Conservation (phyloP, 2,888 invertebrate species). For the Laspeyria flexula region DNA sequence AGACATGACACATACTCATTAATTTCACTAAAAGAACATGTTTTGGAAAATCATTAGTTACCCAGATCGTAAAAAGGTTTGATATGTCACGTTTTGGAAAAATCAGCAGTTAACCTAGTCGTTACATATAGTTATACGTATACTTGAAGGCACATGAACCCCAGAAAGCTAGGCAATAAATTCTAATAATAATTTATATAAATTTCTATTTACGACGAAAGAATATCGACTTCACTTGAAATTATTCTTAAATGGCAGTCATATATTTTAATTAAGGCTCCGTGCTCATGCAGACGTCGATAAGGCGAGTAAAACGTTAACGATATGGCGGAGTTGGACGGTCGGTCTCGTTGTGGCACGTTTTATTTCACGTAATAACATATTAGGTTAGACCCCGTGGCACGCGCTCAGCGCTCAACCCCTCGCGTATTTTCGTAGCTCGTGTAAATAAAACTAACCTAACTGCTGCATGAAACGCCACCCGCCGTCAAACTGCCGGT, state of each 20-base stretch:
- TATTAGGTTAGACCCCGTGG: constrained; percentile 67
- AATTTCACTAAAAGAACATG: too few relatives aligned
- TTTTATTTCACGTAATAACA: constrained; percentile 83
- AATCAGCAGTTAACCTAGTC: not conserved
- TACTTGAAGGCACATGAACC: constrained; percentile 2
- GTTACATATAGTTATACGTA: not conserved
- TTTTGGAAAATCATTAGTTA: too few relatives aligned
- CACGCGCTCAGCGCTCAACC: constrained; percentile 59
- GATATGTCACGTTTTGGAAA: not conserved
- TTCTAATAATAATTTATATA: constrained; percentile 61
- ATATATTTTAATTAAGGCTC: constrained; percentile 80
- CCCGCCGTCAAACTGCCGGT: constrained; percentile 29
- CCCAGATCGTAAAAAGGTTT: too few relatives aligned
- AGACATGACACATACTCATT: too few relatives aligned
- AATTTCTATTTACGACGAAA: constrained; percentile 65
- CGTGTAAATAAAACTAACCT: constrained; percentile 76
- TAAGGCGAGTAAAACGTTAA: constrained; percentile 66
- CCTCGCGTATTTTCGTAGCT: constrained; percentile 60
- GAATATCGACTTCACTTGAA: constrained; percentile 63
- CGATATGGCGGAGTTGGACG: constrained; percentile 52
- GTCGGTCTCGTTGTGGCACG: constrained; percentile 57
- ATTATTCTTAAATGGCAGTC: constrained; percentile 74
- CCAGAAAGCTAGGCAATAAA: constrained; percentile 45
- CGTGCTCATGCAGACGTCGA: constrained; percentile 73
- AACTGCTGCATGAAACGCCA: constrained; percentile 65